Evolutionary conservation across 2,888 invertebrate genomes (phyloP).

Genomic region (Luperina testacea): DNA sequence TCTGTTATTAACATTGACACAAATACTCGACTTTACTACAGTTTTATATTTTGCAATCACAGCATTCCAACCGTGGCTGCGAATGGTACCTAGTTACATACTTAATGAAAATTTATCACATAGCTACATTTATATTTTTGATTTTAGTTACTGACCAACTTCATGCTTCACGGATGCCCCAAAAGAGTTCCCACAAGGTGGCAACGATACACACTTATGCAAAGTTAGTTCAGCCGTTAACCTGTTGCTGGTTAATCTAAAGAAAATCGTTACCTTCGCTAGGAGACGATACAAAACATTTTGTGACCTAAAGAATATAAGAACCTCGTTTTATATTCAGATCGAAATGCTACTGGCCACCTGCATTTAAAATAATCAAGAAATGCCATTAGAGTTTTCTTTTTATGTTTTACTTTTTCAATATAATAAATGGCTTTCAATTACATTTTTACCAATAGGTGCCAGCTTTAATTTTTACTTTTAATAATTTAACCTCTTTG

Average conservation of each 20-base stretch:
- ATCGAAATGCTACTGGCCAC: slow-evolving; percentile 7
- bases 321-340: not conserved
- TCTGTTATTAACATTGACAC: not conserved
- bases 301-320: not conserved
- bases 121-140: not conserved
- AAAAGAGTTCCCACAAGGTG: not conserved
- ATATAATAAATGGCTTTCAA: too few species aligned
- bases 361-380: not conserved
- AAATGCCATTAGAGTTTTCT: slow-evolving; percentile 14
- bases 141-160: not conserved
- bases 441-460: not conserved
- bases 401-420: not conserved
- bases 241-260: not conserved
- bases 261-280: not conserved
- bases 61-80: not conserved
- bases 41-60: slow-evolving; percentile 16
- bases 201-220: not conserved
- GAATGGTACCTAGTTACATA: not conserved
- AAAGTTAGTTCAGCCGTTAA: not conserved
- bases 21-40: not conserved
- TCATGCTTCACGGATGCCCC: not conserved
- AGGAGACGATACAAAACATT: not conserved
- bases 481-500: not conserved
- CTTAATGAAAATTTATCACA: not conserved
- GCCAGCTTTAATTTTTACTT: not conserved